These are phyloP conservation scores for Cinclus cinclus DNA, from an alignment of 2,113 vertebrate genomes.

Conservation along the genomic window DNA sequence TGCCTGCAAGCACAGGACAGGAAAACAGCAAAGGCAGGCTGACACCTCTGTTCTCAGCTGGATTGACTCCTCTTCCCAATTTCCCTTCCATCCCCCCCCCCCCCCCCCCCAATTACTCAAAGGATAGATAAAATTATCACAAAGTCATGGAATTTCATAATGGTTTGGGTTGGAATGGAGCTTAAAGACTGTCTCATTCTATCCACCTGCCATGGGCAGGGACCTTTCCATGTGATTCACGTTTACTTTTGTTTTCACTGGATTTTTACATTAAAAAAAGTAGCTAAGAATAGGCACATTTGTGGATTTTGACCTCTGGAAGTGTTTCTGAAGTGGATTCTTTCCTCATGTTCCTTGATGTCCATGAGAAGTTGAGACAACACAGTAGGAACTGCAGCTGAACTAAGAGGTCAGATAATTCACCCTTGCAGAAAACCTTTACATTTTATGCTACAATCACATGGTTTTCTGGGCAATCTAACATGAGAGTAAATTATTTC, in stretches of 20 bases:
- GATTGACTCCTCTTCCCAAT: not conserved
- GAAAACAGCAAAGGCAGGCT: not conserved
- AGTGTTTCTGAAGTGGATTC: not conserved
- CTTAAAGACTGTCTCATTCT: accelerated
- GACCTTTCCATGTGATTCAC: not conserved
- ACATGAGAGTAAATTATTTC: not conserved
- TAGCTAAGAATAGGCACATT: not conserved
- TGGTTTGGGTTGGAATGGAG: not conserved
- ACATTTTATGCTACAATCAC: not conserved
- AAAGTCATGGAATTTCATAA: not conserved
- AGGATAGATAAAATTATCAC: not conserved
- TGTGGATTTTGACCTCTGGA: not conserved
- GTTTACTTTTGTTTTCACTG: not conserved
- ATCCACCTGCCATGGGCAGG: not conserved
- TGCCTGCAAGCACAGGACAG: not conserved
- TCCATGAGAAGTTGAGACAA: not conserved
- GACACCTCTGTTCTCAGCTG: not conserved
- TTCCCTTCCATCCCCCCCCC: not conserved
- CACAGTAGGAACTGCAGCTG: not conserved
- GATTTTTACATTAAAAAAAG: not conserved
- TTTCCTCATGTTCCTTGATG: not conserved
- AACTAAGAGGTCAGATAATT: not conserved
- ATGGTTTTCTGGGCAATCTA: not conserved
- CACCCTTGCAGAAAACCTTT: not conserved
- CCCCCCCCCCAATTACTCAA: not conserved